Evolutionary conservation across 1,140 invertebrate genomes (phyloP), one percentile per base, ranked within the genome.

Genomic region (Lasioglossum baleicum): DNA sequence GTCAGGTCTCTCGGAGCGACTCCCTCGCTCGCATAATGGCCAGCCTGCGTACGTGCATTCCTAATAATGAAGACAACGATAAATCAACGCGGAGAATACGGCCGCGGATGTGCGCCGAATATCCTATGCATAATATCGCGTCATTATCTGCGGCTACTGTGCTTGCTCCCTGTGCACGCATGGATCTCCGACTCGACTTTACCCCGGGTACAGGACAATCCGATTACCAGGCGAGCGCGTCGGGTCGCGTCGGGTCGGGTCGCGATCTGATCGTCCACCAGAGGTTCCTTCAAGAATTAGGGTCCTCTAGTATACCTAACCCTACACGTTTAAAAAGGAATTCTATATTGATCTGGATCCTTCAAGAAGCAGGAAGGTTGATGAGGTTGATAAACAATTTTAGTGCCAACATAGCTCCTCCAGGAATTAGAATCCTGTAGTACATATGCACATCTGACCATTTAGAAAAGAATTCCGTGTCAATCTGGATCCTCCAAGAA

Each of bases 21-120:
- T 85, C 86, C 85, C 87, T 85, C 84, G 86, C 88, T 85, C 83
- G 90, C 82, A 92, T 92, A 92, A 93, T 93, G 90, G 90, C 88
- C 88, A 83, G 80, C 83, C 88, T 81, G 87, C 90, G 87, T 90
- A 89, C 90, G 88, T 92, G 92, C 92, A 92, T 93, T 93, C 91
- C 92, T 92, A 93, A 93, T 93, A 93, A 93, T 92, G 92, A 93
- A 93, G 92, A 93, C 92, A 92, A 91, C 92, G 90, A 93, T 93
- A 93, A 93, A 93, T 93, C 92, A 93, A 92, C 89, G 87, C 82
- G 89, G 89, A 92, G 92, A 93, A 93, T 93, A 92, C 90, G 91
- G 90, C 89, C 91, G 90, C 91, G 91, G 92, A 92, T 92, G 91
- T 91, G 90, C 91, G 87, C 91, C 92, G 91, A 93, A 93, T 93